A percentile compares a stretch with the other conserved stretches of the same genome.
These are phyloP conservation scores for Diadegma fenestrale DNA, from an alignment of 2,888 invertebrate species.

Conservation along the genomic window DNA sequence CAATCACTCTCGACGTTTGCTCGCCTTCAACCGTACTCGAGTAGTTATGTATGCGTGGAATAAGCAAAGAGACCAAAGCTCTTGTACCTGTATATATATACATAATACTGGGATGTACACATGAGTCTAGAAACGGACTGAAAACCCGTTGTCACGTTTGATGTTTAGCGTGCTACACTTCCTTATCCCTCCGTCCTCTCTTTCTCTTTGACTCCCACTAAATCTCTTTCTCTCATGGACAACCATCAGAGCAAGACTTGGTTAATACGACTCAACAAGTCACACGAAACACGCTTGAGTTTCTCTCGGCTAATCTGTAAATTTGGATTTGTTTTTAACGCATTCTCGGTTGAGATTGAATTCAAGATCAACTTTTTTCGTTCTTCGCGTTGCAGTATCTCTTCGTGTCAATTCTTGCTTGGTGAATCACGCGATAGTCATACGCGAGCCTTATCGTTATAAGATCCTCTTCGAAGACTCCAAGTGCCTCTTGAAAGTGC, in stretches of 20 bases:
- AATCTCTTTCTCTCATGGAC: conserved; percentile 24
- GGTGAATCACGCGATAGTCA: background rate
- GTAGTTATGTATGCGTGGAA: conserved; percentile 59
- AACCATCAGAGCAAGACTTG: conserved; percentile 21
- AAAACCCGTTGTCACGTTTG: conserved; percentile 57
- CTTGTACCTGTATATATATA: background rate
- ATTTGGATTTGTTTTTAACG: conserved; percentile 3
- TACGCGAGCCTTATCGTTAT: background rate
- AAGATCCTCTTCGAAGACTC: conserved; percentile 30
- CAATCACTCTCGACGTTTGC: conserved; percentile 54
- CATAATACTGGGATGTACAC: background rate
- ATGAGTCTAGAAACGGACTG: conserved; percentile 22
- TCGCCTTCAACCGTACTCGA: conserved; percentile 36
- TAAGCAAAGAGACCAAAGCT: conserved; percentile 44
- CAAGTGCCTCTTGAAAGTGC: background rate
- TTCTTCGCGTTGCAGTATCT: background rate
- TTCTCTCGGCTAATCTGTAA: conserved; percentile 1
- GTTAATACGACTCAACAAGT: conserved; percentile 29
- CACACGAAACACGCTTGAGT: background rate
- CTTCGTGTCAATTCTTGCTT: background rate
- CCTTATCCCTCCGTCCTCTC: background rate
- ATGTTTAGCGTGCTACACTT: conserved; percentile 26
- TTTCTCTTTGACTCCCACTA: background rate
- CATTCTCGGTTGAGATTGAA: background rate
- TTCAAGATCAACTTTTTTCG: background rate